A percentile compares a stretch with the other conserved stretches of the same genome.
These are phyloP conservation scores for Hafferia zeledoni DNA, from an alignment of 2,797 vertebrate species.

Conservation along the genomic window DNA sequence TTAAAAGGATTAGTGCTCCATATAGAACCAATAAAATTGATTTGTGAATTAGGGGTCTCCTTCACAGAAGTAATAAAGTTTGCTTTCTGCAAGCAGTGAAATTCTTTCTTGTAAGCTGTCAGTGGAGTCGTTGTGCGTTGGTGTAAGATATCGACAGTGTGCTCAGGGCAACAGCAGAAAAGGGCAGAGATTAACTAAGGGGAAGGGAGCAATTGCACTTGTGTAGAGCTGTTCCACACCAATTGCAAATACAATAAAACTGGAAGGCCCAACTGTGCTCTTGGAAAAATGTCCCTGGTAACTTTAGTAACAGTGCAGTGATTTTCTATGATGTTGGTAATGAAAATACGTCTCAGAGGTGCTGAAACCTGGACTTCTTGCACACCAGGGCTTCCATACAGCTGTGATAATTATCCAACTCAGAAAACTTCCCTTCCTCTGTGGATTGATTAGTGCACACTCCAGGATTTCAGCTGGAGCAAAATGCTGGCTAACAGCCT, in stretches of 20 bases:
- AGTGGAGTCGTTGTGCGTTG: not conserved
- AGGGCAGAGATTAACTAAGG: conserved; percentile 34
- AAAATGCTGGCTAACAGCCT: not conserved
- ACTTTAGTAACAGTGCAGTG: not conserved
- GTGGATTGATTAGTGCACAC: not conserved
- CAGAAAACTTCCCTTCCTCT: not conserved
- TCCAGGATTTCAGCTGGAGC: not conserved
- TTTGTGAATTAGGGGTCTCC: conserved; percentile 54
- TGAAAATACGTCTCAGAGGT: not conserved
- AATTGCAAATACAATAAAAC: not conserved
- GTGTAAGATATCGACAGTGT: not conserved
- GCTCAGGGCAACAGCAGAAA: conserved; percentile 26
- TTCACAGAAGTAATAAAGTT: conserved; percentile 39
- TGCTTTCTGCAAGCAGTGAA: conserved; percentile 24
- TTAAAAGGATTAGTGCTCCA: conserved; percentile 44
- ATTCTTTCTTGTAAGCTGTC: conserved; percentile 13
- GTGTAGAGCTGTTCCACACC: not conserved
- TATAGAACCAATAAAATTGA: conserved; percentile 38
- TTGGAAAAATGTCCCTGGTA: not conserved
- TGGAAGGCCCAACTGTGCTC: not conserved
- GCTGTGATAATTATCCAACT: not conserved
- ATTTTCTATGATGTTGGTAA: not conserved
- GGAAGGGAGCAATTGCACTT: not conserved
- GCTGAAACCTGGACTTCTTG: not conserved
- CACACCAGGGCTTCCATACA: fast-evolving